These are phyloP conservation scores for Seladonia tumulorum DNA, from an alignment of 2,888 invertebrate species.

Conservation along the genomic window DNA sequence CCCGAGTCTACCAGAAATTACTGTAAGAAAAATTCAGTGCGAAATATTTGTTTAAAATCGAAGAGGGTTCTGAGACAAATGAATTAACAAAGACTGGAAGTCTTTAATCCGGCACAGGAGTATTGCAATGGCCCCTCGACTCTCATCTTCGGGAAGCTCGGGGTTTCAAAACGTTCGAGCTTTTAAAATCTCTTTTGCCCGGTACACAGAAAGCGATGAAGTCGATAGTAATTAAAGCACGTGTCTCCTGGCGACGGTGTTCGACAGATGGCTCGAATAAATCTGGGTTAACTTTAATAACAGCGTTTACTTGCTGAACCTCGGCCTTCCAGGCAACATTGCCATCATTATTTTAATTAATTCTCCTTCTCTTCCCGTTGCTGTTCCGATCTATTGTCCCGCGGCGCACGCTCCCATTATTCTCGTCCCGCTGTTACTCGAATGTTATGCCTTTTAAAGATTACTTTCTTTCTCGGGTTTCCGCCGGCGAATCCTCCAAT, in stretches of 20 bases:
- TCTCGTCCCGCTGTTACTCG: neutral
- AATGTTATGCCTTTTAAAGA: neutral
- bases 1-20: no score
- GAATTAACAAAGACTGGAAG: neutral
- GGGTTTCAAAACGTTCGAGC: neutral
- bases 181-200: neutral
- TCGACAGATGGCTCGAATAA: slow-evolving; percentile 7
- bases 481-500: no score
- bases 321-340: neutral
- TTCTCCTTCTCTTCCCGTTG: neutral
- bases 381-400: neutral
- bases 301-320: neutral
- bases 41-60: no score
- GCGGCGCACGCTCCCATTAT: neutral
- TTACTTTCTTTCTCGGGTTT: neutral
- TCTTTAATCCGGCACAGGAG: neutral
- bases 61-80: no score
- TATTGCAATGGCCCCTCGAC: neutral
- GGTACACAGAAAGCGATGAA: neutral
- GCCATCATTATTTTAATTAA: neutral
- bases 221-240: slow-evolving; percentile 6
- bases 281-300: slow-evolving; percentile 5
- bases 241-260: neutral
- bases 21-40: no score
- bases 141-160: neutral